phyloP scores from a whole-genome alignment of 2,113 vertebrate species.

The Aspidoscelis tigris region DNA sequence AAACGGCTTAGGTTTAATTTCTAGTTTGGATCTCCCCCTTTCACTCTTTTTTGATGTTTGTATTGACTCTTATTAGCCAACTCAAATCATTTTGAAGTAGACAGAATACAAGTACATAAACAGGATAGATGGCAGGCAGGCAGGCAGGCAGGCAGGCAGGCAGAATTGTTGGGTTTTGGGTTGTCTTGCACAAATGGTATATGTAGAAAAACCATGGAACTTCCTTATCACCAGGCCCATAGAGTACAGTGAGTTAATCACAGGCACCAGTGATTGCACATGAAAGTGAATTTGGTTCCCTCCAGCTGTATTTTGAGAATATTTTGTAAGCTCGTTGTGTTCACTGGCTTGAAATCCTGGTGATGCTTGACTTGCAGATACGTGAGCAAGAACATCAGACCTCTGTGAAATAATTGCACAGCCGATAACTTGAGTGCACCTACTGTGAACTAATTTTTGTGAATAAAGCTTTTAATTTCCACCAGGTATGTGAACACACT shows the following conservation, averaged over 20 bases:
- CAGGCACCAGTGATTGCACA: background rate
- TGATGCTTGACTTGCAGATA: conserved; percentile 22
- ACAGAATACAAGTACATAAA: no score
- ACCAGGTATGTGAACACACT: conserved; percentile 43
- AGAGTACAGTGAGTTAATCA: background rate
- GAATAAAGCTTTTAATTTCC: conserved; percentile 64
- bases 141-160: no score
- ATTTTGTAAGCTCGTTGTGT: conserved; percentile 6
- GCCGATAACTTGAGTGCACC: conserved; percentile 22
- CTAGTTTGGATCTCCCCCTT: no score
- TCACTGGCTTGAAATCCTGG: background rate
- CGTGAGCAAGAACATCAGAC: conserved; percentile 47
- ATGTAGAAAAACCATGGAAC: background rate
- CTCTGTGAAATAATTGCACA: conserved; percentile 22
- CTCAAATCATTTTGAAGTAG: no score
- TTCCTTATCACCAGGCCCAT: background rate
- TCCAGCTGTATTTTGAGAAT: background rate
- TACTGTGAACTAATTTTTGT: conserved; percentile 52
- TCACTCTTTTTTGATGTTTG: no score
- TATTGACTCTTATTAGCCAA: no score
- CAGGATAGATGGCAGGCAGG: no score
- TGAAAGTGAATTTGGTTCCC: background rate
- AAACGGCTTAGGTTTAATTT: background rate
- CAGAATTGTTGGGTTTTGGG: background rate
- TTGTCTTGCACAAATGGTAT: background rate